Conservation (phyloP, 2,797 vertebrate genomes). For the Scolopax bukidnonensis region DNA sequence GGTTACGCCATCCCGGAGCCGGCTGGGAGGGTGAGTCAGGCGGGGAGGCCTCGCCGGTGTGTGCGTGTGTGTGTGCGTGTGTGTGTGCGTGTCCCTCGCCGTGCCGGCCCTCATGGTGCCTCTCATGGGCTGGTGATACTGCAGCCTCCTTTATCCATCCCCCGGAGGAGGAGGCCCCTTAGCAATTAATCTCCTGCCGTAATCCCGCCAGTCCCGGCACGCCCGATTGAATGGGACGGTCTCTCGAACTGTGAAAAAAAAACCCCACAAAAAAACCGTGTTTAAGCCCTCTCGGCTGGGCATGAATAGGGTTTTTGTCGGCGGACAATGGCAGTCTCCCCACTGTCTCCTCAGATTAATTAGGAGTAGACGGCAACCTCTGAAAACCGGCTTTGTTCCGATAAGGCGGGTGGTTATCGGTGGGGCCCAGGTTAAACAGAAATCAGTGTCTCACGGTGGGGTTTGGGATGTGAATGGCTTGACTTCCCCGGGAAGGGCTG, state of each 20-base stretch:
- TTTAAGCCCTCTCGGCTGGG: not conserved
- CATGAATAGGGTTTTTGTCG: constrained; percentile 28
- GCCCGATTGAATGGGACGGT: not conserved
- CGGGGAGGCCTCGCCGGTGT: not conserved
- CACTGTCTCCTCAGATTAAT: not conserved
- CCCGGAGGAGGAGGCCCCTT: not conserved
- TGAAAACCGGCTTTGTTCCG: not conserved
- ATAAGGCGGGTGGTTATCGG: not conserved
- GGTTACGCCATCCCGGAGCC: not conserved
- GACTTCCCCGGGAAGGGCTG: not conserved
- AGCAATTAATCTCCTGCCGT: not conserved
- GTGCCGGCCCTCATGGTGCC: not conserved
- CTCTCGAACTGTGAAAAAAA: not conserved
- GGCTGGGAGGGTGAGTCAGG: not conserved
- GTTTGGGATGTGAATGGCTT: not conserved
- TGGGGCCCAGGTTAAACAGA: not conserved
- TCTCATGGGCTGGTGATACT: not conserved
- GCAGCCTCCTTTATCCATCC: not conserved
- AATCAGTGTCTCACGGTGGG: not conserved
- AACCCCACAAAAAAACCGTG: not conserved
- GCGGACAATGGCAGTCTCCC: not conserved
- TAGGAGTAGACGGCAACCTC: not conserved
- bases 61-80: no score
- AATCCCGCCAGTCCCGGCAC: not conserved
- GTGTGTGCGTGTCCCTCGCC: not conserved